Percentiles rank a stretch among this genome's conserved stretches.
Conservation (phyloP, 2,888 invertebrate species). For the Melinopterus prodromus region DNA sequence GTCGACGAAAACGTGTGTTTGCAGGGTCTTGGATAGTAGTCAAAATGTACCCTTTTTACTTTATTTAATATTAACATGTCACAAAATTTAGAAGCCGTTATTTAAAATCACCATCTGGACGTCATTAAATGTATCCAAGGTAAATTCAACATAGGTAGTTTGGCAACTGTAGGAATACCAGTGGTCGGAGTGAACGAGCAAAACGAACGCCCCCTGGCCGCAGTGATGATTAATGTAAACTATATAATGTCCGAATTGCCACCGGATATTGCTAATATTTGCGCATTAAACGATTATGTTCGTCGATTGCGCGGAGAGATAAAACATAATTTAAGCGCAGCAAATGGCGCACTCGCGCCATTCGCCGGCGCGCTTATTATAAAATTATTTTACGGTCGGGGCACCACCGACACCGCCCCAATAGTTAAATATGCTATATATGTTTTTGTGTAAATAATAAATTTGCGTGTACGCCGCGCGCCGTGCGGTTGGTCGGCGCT, state of each 20-base stretch:
- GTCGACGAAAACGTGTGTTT: too few species aligned
- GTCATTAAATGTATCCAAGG: too few species aligned
- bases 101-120: too few species aligned
- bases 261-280: slow-evolving; percentile 40
- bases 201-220: slow-evolving; percentile 26
- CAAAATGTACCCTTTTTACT: too few species aligned
- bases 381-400: slow-evolving; percentile 36
- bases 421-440: slow-evolving; percentile 36
- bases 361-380: slow-evolving; percentile 36
- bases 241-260: slow-evolving; percentile 37
- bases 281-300: slow-evolving; percentile 40
- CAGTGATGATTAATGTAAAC: slow-evolving; percentile 36
- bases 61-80: too few species aligned
- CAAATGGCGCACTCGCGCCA: slow-evolving; percentile 22
- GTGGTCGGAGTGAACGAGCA: background rate
- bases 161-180: too few species aligned
- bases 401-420: slow-evolving; percentile 19
- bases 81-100: too few species aligned
- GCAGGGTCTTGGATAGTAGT: too few species aligned
- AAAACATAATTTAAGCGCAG: slow-evolving; percentile 39
- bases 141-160: too few species aligned
- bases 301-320: slow-evolving; percentile 37
- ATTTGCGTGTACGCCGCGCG: background rate
- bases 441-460: slow-evolving; percentile 38
- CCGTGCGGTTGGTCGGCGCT: background rate